Conservation (phyloP, 2,797 vertebrate genomes). For the Capromys pilorides region DNA sequence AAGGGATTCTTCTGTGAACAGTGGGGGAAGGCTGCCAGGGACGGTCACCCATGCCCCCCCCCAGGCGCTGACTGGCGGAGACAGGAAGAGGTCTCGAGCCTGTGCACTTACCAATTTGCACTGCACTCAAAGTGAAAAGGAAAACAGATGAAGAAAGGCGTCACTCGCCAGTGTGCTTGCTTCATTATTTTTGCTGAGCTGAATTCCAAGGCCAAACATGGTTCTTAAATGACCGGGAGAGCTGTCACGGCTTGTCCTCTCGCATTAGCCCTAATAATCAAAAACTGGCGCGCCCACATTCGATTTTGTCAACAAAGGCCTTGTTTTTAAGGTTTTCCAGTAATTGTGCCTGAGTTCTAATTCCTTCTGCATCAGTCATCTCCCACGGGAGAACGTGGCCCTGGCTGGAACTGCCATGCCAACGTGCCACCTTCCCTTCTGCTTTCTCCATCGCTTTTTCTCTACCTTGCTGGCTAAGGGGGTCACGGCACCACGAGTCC, state of each 20-base stretch:
- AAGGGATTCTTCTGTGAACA: not conserved
- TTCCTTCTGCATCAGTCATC: not conserved
- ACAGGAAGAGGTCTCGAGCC: too few relatives aligned
- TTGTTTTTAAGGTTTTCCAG: not conserved
- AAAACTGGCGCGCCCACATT: not conserved
- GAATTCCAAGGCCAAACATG: not conserved
- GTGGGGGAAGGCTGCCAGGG: too few relatives aligned
- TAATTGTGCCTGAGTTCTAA: not conserved
- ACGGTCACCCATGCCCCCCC: not conserved
- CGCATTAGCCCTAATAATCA: not conserved
- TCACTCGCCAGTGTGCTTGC: not conserved
- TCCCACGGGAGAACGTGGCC: not conserved
- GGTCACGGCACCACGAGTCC: not conserved
- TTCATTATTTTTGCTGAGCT: not conserved
- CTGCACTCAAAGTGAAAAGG: not conserved
- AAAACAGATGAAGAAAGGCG: not conserved
- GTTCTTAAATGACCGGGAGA: not conserved
- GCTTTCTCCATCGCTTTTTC: not conserved
- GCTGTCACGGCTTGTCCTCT: not conserved
- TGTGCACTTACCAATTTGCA: not conserved
- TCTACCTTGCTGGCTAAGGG: not conserved
- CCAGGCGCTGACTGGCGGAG: not conserved
- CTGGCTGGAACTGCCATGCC: fast-evolving
- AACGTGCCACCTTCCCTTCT: not conserved
- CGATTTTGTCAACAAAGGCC: not conserved